These are phyloP conservation scores for Papilio glaucus DNA, from an alignment of 1,140 invertebrate species.

Conservation along the genomic window DNA sequence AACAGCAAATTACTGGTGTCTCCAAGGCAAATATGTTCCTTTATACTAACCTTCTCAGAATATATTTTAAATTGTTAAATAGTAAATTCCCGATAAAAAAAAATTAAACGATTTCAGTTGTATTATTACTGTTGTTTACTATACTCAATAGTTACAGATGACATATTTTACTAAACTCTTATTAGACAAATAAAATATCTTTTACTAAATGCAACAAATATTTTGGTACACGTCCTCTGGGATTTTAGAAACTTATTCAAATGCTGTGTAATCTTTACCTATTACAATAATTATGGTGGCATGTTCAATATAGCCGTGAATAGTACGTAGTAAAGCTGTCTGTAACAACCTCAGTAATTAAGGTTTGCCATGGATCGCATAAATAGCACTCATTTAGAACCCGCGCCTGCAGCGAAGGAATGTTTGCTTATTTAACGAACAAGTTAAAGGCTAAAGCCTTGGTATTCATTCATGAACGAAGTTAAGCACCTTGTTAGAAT, in stretches of 20 bases:
- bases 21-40: too few species aligned
- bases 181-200: too few species aligned
- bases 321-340: conserved; percentile 44
- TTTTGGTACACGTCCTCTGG: background rate
- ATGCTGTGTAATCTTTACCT: background rate
- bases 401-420: conserved; percentile 41
- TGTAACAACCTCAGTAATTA: conserved; percentile 51
- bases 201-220: background rate
- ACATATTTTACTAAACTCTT: too few species aligned
- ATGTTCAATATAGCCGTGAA: conserved; percentile 30
- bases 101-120: too few species aligned
- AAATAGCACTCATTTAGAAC: conserved; percentile 54
- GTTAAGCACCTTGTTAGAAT: conserved; percentile 65
- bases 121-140: too few species aligned
- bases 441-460: conserved; percentile 56
- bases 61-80: too few species aligned
- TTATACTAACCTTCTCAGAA: too few species aligned
- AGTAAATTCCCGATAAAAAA: too few species aligned
- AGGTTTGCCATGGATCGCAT: conserved; percentile 51
- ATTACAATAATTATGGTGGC: conserved; percentile 19
- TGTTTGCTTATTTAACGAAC: conserved; percentile 61
- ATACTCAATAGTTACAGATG: too few species aligned
- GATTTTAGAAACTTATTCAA: background rate
- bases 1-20: too few species aligned
- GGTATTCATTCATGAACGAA: conserved; percentile 59